Evolutionary conservation across 2,797 vertebrate species (phyloP), one percentile per base, ranked within the genome.

Genomic region (Rousettus madagascariensis): DNA sequence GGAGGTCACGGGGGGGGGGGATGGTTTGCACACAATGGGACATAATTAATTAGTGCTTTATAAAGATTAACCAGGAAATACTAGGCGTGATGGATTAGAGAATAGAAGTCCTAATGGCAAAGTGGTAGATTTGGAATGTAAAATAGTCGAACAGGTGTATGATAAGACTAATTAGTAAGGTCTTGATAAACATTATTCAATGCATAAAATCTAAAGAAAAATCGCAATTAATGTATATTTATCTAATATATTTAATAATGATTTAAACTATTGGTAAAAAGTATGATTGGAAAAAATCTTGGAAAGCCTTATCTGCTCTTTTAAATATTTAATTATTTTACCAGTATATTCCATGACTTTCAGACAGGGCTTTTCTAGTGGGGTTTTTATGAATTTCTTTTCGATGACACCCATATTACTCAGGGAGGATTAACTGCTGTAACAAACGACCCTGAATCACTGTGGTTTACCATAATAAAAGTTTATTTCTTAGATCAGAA

Each of bases 121-220:
- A 11, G 3, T 55, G 5, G 10, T 38, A 57, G 85, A 26, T 6
- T 53, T 6, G 4, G 3, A 66, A 2, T 82, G 30, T 11, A 41
- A 22, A 66, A 30, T 43, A 72, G 20, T 78, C 71, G 7, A 46
- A 43, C 10, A 59, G 13, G 59, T 46, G 0, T 49, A 13, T 80
- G 57, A 51, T 16, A 68, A 86, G 17, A 78, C 33, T 51, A 33
- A 66, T 80, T 72, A 74, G 63, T 49, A 63, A 59, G 22, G 3
- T 1, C 9, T 89, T 71, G 17, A 55, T 71, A 90, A 84, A 28
- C 5, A 51, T 43, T 61, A 28, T 61, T 63, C 20, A 68, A 43
- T 46, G n/a, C 63, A 75, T 68, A 55, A 79, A 77, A 90, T 68
- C 8, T n/a, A 51, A 57, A 38, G 17, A 9, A 87, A 68, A 61